phyloP scores from a whole-genome alignment of 2,797 vertebrate species.

The Holocentrus rufus region DNA sequence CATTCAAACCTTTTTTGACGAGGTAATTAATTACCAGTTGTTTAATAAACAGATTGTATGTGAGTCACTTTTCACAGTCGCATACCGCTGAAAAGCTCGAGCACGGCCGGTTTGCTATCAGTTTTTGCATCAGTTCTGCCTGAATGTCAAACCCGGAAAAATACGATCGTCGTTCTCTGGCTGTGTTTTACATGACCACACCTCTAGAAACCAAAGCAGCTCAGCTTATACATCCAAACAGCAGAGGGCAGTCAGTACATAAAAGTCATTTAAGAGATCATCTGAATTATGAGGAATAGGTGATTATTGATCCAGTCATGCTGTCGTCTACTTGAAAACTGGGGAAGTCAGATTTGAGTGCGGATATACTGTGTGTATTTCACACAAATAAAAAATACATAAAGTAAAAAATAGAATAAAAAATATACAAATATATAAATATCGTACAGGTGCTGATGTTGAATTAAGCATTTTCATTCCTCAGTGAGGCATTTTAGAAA shows the following conservation, averaged over 20 bases:
- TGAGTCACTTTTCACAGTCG: not conserved
- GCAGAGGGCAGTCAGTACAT: constrained; percentile 76
- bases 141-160: not conserved
- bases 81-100: too few species aligned
- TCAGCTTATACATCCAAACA: constrained; percentile 52
- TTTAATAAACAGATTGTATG: not conserved
- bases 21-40: not conserved
- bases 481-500: not conserved
- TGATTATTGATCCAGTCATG: constrained; percentile 13
- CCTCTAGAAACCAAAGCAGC: constrained; percentile 25
- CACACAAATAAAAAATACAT: not conserved
- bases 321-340: too few species aligned
- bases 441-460: not conserved
- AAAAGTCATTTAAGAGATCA: constrained; percentile 15
- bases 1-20: not conserved
- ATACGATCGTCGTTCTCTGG: not conserved
- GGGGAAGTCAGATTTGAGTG: not conserved
- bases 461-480: not conserved
- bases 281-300: constrained; percentile 26
- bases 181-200: constrained; percentile 17
- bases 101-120: too few species aligned
- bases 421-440: too few species aligned
- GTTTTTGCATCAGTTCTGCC: not conserved
- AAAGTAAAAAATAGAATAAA: too few species aligned
- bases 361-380: not conserved